These are phyloP conservation scores for Montipora foliosa DNA, from an alignment of 64 coral and sea anemone genomes.

Conservation along the genomic window DNA sequence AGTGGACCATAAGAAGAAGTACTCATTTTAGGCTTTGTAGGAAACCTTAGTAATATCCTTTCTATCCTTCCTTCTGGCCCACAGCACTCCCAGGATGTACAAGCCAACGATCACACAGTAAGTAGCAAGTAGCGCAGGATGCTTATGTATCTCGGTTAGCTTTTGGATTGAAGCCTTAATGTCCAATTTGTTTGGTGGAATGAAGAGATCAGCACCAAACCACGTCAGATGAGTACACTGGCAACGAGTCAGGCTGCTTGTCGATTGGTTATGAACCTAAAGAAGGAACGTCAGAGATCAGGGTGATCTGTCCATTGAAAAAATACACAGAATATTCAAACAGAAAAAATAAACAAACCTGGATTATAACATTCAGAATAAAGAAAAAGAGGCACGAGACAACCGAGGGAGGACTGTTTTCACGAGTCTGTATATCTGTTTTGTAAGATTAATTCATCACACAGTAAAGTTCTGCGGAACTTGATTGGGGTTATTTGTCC, in stretches of 20 bases:
- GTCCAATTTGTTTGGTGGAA: slow-evolving; percentile 89
- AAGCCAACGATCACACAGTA: slow-evolving; percentile 71
- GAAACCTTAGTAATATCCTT: slow-evolving; percentile 72
- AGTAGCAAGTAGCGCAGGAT: slow-evolving; percentile 83
- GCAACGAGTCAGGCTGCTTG: slow-evolving; percentile 62
- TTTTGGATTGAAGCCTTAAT: slow-evolving; percentile 39
- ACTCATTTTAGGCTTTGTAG: neutral
- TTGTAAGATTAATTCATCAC: too few relatives aligned
- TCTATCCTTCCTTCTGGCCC: slow-evolving; percentile 80
- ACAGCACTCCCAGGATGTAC: slow-evolving; percentile 79
- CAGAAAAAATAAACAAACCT: too few relatives aligned
- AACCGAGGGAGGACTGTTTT: too few relatives aligned
- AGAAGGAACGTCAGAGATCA: neutral
- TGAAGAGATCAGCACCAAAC: slow-evolving; percentile 93
- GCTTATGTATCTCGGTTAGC: slow-evolving; percentile 49
- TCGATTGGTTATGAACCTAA: slow-evolving; percentile 81
- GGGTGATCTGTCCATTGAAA: too few relatives aligned
- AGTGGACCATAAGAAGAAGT: too few relatives aligned
- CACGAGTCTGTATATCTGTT: too few relatives aligned
- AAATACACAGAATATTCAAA: too few relatives aligned
- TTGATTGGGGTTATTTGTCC: too few relatives aligned
- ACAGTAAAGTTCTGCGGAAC: too few relatives aligned
- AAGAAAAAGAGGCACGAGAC: too few relatives aligned
- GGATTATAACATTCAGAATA: too few relatives aligned
- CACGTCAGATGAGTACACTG: slow-evolving; percentile 92